Base-by-base conservation (phyloP, 2,888 invertebrate genomes). In the Meloe dianella region DNA sequence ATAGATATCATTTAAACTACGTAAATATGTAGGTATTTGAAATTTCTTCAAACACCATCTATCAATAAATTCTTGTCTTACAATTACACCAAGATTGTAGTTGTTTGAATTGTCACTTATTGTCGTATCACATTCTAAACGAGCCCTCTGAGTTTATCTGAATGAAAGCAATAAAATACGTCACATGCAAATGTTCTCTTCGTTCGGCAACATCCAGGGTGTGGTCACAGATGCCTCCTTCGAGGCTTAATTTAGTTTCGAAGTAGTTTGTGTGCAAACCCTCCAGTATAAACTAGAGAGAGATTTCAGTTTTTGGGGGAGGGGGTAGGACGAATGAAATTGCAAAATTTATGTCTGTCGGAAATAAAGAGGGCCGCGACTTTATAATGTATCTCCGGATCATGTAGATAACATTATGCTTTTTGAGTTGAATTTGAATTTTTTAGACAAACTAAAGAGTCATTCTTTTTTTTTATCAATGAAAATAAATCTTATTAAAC, bases 191-290 rank as follows among this genome's bases (percentile, higher is more conserved):
- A 83, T 84, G 83, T 81, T 81, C 79, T 75, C 75, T 76, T 75
- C 73, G 75, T 77, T 78, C 77, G 76, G 76, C 80, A 80, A 80
- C 81, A 81, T 81, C 79, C 81, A 81, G 83, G 82, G 83, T 83
- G 83, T 83, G 83, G 83, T 83, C 83, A 83, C 84, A 83, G 83
- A 84, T 82, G 84, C 83, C 83, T 83, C 81, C 82, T 81, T 80
- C 81, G 78, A 78, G 82, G 81, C 82, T 83, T 83, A 83, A 83
- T 83, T 83, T 83, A 83, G 83, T 83, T 83, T 81, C 81, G 78
- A 81, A 83, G 81, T 83, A 83, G 82, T 82, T 83, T 79, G 27
- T 54, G 24, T 51, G 79, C 78, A 76, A 78, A 78, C 79, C 80
- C 81, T 75, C 79, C 79, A 68, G 20, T 66, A 65, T 65, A 62